Evolutionary conservation across 2,113 vertebrate genomes (phyloP), one percentile per base, ranked within the genome.

Genomic region (Dromas ardeola): DNA sequence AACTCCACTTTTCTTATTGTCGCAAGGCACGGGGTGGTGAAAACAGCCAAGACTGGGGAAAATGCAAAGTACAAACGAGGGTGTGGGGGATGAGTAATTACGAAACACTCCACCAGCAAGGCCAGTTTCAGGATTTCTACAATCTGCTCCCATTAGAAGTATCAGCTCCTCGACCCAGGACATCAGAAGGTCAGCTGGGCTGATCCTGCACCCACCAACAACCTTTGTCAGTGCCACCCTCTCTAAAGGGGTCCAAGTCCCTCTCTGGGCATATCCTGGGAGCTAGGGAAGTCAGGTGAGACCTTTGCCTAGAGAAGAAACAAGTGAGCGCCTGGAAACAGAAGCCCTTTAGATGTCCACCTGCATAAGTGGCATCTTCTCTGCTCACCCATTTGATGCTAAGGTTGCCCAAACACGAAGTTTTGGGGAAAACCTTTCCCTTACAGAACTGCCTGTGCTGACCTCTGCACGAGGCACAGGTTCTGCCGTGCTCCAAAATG

Each of bases 171-270:
- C 0, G 2, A 50, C 18, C 17, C 30, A 58, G 21, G 63, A 52
- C 19, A 82, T 15, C 20, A 25, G 67, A 70, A 70, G 52, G n/a
- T 67, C 55, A 77, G 9, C 9, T 47, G 63, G 66, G 43, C 22
- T 80, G 76, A 69, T 49, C 34, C 36, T 62, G 82, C 45, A 49
- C 11, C 30, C 49, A 72, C 12, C 22, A 56, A 22, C 8, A 81
- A 76, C 17, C 58, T 65, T 15, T 42, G 49, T 8, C 65, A 63
- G 52, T 20, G 56, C 26, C 23, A 59, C 8, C 8, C 13, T 40
- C 55, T 53, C 52, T 63, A 9, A 62, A 63, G 23, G 18, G 20
- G 10, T 5, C 12, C 0, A 0, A 88, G 18, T 43, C 3, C 36
- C 34, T 40, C 32, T 62, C 58, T 26, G 18, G 42, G 63, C 18